A percentile compares a stretch with the other conserved stretches of the same genome.
phyloP scores from a whole-genome alignment of 2,888 invertebrate species.

The Dryococelus australis region DNA sequence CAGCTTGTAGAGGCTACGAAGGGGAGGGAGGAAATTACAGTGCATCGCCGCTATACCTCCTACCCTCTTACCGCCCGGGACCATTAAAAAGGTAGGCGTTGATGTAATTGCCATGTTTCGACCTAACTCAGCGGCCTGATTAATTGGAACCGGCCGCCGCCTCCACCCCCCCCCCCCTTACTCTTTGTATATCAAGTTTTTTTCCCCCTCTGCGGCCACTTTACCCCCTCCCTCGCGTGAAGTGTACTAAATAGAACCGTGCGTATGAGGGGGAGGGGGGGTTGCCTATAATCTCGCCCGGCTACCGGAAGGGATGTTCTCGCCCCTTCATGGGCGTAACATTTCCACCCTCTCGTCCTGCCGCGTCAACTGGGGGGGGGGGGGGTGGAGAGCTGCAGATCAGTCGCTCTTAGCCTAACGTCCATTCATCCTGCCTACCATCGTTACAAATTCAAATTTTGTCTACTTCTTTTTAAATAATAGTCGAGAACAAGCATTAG shows the following conservation, averaged over 20 bases:
- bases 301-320: constrained; percentile 16
- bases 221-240: background rate
- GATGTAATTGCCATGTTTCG: constrained; percentile 33
- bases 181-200: background rate
- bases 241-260: background rate
- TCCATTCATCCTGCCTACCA: too few relatives aligned
- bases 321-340: background rate
- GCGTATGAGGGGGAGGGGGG: too few relatives aligned
- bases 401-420: too few relatives aligned
- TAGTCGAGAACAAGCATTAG: too few relatives aligned
- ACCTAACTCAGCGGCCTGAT: constrained; percentile 31
- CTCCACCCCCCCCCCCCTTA: background rate
- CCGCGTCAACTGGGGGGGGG: too few relatives aligned
- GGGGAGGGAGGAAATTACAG: constrained; percentile 20
- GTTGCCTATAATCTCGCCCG: background rate
- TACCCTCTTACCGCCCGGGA: background rate
- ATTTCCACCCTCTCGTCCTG: background rate
- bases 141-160: constrained; percentile 29
- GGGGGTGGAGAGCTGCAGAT: too few relatives aligned
- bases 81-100: constrained; percentile 35
- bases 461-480: too few relatives aligned
- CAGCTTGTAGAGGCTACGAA: background rate
- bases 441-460: too few relatives aligned
- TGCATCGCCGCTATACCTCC: background rate
- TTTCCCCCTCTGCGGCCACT: background rate